Conservation (phyloP, 2,888 invertebrate genomes). For the Epirrita christyi region DNA sequence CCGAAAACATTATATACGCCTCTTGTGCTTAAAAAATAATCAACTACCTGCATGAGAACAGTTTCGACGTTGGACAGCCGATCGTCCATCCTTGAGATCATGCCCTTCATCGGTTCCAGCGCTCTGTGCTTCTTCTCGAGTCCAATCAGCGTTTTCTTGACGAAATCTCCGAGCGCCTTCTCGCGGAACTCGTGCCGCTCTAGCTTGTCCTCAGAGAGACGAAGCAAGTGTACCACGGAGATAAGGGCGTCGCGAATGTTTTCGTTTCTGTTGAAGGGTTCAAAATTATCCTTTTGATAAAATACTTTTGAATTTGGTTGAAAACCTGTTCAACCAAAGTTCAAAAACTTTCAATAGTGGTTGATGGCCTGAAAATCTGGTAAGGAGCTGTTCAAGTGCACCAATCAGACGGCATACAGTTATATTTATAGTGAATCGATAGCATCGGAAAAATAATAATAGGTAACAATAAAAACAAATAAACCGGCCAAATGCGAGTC, state of each 20-base stretch:
- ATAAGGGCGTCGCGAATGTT: constrained; percentile 92
- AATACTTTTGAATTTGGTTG: no score
- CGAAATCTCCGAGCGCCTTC: constrained; percentile 90
- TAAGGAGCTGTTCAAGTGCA: no score
- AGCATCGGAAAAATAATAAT: no score
- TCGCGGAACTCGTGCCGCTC: constrained; percentile 94
- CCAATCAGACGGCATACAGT: no score
- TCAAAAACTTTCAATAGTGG: no score
- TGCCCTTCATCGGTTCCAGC: constrained; percentile 88
- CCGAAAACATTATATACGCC: no score
- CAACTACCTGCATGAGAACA: constrained; percentile 87
- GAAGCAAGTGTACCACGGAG: constrained; percentile 91
- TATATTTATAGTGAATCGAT: no score
- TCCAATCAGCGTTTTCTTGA: constrained; percentile 89
- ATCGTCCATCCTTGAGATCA: constrained; percentile 89
- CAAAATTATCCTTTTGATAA: no score
- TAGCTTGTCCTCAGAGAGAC: constrained; percentile 91
- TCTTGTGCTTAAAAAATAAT: constrained; percentile 2
- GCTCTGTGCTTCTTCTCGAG: constrained; percentile 90
- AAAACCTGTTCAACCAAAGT: no score
- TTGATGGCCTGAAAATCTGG: no score
- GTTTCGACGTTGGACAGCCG: constrained; percentile 91
- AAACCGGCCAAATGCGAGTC: no score
- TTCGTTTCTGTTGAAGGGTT: constrained; percentile 80
- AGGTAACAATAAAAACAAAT: no score